Evolutionary conservation across 2,888 invertebrate genomes (phyloP).

Genomic region (Cenopis cana): DNA sequence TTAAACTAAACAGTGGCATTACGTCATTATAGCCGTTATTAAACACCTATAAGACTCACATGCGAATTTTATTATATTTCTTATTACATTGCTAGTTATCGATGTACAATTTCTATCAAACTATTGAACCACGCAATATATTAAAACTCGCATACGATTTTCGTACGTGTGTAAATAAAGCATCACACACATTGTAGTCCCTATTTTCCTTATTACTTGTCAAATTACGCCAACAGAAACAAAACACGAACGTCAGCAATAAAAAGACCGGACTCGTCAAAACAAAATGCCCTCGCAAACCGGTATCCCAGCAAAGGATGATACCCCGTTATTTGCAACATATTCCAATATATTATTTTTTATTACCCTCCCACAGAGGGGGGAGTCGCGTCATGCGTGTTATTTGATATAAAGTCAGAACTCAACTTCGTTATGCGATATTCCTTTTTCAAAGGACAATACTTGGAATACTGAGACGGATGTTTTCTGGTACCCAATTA

Average conservation of each 20-base stretch:
- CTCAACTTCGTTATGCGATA: conserved; percentile 85
- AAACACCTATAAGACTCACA: too few relatives aligned
- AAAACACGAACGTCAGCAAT: conserved; percentile 72
- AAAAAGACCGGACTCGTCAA: conserved; percentile 77
- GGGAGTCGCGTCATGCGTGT: conserved; percentile 81
- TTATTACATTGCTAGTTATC: too few relatives aligned
- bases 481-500: conserved; percentile 82
- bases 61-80: too few relatives aligned
- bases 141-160: too few relatives aligned
- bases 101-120: too few relatives aligned
- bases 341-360: conserved; percentile 87
- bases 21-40: too few relatives aligned
- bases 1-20: too few relatives aligned
- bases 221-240: conserved; percentile 69
- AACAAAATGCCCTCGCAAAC: conserved; percentile 73
- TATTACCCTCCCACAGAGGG: conserved; percentile 77
- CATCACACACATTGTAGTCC: neutral
- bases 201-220: conserved; percentile 30
- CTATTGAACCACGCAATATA: too few relatives aligned
- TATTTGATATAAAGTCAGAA: conserved; percentile 85
- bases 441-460: conserved; percentile 85
- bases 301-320: conserved; percentile 78
- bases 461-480: conserved; percentile 78
- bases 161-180: too few relatives aligned
- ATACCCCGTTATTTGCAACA: conserved; percentile 86